A percentile compares a stretch with the other conserved stretches of the same genome.
Evolutionary conservation across 2,797 vertebrate species (phyloP).

Genomic region (Malacoctenus gilli): DNA sequence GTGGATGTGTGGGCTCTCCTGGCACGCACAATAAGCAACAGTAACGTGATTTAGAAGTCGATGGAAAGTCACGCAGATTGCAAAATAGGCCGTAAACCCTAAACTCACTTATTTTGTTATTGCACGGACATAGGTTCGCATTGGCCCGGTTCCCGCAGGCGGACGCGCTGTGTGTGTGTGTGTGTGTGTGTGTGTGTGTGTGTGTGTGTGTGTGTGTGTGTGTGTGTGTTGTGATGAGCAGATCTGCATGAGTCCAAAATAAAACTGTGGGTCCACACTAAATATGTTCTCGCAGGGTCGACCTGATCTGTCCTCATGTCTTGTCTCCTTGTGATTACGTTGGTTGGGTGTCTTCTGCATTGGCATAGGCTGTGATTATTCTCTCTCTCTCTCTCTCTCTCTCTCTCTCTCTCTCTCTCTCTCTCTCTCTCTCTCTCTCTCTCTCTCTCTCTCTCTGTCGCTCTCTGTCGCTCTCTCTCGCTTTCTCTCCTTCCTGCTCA

Average conservation of each 20-base stretch:
- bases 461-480: no score
- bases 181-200: no score
- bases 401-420: slow-evolving; percentile 44
- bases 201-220: no score
- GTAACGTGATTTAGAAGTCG: slow-evolving; percentile 8
- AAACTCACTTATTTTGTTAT: slow-evolving; percentile 1
- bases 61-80: neutral
- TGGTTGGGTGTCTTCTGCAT: slow-evolving; percentile 29
- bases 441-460: no score
- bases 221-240: slow-evolving; percentile 3
- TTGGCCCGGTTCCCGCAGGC: no score
- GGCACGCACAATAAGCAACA: slow-evolving; percentile 3
- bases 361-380: slow-evolving; percentile 61
- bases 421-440: slow-evolving; percentile 50
- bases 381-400: slow-evolving; percentile 52
- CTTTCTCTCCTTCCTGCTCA: slow-evolving; percentile 70
- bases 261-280: slow-evolving; percentile 16
- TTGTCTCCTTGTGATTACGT: slow-evolving; percentile 42
- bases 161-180: no score
- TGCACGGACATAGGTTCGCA: slow-evolving; percentile 33
- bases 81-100: slow-evolving; percentile 1
- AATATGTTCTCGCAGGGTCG: slow-evolving; percentile 12
- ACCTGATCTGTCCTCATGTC: slow-evolving; percentile 6
- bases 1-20: slow-evolving; percentile 21
- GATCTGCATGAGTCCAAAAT: slow-evolving; percentile 6